Base-by-base conservation (phyloP, 2,888 invertebrate species). In the Anoplius nigerrimus region DNA sequence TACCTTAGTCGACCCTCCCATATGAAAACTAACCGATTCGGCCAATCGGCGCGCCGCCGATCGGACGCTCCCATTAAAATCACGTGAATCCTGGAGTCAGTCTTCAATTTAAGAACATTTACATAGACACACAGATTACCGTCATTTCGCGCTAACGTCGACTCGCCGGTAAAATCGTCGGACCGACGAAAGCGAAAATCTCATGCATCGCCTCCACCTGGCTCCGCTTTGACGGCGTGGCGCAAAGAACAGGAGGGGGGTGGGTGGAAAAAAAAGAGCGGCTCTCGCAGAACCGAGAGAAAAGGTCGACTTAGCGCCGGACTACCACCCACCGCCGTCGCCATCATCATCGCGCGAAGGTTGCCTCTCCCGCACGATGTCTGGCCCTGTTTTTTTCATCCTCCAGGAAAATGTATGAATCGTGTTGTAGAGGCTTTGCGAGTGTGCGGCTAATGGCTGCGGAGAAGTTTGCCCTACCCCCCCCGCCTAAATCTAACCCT, bases 331-430 rank as follows among this genome's bases (percentile, higher is more conserved):
- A 15, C 22, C 52, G 42, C 48, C 52, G 52, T 20, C 59, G 48
- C 53, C 20, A 27, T 22, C 48, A 48, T 20, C 48, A 13, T 20
- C 52, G 55, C 13, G 54, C 43, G 59, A 67, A 66, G 68, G 66
- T 64, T 62, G 68, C 66, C 55, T 61, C 48, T 54, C 20, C n/a
- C 27, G 55, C 63, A 55, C 57, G 13, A 55, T 56, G 56, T 59
- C 75, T 76, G 67, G 74, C 77, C 74, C 71, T 81, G 84, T 86
- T 86, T 84, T 42, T 85, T 86, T 85, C 83, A 84, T 86, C 81
- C 81, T 82, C 77, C 74, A 76, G 82, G 84, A 85, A 88, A 88
- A 88, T 88, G 88, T 88, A 86, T 87, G 86, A 88, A 88, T 86
- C 88, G 87, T 88, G 87, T 88, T 84, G 80, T 81, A 83, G 85